These are phyloP conservation scores for Pristionchus arcanus DNA, from an alignment of 2,888 invertebrate genomes.

Conservation along the genomic window DNA sequence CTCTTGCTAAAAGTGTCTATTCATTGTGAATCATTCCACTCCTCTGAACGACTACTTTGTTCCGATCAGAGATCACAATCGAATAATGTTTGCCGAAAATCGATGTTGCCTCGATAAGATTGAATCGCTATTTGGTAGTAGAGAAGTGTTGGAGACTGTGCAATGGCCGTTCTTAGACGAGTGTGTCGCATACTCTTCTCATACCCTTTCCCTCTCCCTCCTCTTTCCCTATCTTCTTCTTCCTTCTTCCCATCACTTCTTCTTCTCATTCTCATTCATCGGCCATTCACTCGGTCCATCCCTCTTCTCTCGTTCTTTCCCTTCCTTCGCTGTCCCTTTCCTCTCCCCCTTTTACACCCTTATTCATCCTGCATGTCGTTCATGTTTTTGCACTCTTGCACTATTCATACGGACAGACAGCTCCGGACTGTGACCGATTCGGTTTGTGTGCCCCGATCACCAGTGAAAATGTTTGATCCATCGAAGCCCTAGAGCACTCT, in stretches of 20 bases:
- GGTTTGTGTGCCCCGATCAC: neutral
- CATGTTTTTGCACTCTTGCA: neutral
- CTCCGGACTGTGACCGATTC: neutral
- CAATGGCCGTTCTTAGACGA: neutral
- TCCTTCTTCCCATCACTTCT: neutral
- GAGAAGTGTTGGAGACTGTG: neutral
- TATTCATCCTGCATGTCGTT: constrained; percentile 14
- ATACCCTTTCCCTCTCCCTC: neutral
- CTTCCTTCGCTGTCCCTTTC: constrained; percentile 24
- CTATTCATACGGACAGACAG: neutral
- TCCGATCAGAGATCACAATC: neutral
- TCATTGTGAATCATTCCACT: neutral
- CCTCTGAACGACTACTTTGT: neutral
- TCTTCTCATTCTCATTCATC: constrained; percentile 40
- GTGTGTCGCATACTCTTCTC: neutral
- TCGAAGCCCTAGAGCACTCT: neutral
- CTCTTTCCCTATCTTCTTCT: neutral
- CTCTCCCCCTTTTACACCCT: constrained; percentile 15
- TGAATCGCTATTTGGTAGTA: neutral
- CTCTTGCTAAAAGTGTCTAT: neutral
- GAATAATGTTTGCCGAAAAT: neutral
- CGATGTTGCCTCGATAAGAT: neutral
- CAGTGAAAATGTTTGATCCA: neutral
- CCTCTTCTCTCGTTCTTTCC: neutral
- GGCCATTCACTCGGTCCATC: constrained; percentile 21